phyloP scores from a whole-genome alignment of 2,888 invertebrate genomes.

The Dynastes hyllus region DNA sequence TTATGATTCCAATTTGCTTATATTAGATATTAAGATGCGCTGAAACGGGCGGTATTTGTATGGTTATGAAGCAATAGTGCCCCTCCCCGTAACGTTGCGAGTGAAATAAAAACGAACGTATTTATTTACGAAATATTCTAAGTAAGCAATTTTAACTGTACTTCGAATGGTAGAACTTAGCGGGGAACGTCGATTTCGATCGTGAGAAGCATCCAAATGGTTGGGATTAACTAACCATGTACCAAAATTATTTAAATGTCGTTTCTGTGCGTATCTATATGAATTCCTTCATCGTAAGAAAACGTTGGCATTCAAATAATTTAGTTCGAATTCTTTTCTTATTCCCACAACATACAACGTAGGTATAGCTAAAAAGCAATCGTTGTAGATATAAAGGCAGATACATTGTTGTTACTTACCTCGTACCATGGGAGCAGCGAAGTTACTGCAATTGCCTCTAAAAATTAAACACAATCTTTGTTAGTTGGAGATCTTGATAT shows the following conservation, averaged over 20 bases:
- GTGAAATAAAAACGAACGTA: slow-evolving; percentile 6
- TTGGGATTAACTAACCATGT: not conserved
- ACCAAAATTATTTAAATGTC: slow-evolving; percentile 9
- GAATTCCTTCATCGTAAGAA: no score
- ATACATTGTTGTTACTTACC: no score
- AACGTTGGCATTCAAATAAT: no score
- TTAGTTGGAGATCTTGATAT: no score
- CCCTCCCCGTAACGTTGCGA: not conserved
- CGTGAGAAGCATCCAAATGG: not conserved
- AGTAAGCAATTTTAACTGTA: slow-evolving; percentile 14
- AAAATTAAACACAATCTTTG: no score
- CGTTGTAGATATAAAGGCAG: no score
- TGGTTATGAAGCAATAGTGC: not conserved
- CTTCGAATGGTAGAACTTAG: not conserved
- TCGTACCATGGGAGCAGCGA: no score
- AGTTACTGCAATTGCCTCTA: no score
- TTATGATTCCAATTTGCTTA: slow-evolving; percentile 13
- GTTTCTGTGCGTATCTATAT: not conserved
- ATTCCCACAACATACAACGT: no score
- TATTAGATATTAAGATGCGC: not conserved
- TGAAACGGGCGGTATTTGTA: not conserved
- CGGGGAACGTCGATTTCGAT: not conserved
- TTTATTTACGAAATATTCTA: slow-evolving; percentile 10
- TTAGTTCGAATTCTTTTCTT: no score
- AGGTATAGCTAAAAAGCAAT: no score